Base-by-base conservation (phyloP, 1,140 invertebrate species). In the Nasonia vitripennis region DNA sequence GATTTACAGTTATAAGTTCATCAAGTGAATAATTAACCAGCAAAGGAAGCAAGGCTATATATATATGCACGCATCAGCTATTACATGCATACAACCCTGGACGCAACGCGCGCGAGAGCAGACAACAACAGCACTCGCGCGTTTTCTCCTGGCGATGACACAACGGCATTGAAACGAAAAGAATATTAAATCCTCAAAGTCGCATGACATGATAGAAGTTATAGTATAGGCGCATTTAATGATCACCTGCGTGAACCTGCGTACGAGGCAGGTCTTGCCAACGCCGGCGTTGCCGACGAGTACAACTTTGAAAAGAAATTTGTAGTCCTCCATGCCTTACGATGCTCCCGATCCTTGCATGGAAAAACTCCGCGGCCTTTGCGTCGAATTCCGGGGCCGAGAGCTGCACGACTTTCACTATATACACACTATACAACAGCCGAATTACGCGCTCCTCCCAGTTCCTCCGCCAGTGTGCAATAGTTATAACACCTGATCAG, bases 261-360 rank as follows among this genome's bases (percentile, higher is more conserved):
- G 95, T 74, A 99, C 97, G 74, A 99, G 94, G 94, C 98, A 98
- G 68, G 98, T 98, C 93, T 99, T 99, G 48, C 98, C 98, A 86
- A 99, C 98, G 55, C 98, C 98, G 88, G 98, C 97, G 95, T 99
- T 98, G 62, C 98, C 98, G 86, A 99, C 97, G 70, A 98, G 93
- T 78, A 99, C 98, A 88, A 99, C 98, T 96, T 99, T 99, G 93
- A 99, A 99, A 87, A 99, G 94, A 95, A 98, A 99, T 94, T 99
- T 99, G 93, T 99, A 99, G 94, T 99, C 98, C 94, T 99, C 98
- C 98, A 99, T 99, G 23, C 68, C 12, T 75, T 27, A 75, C 70
- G 7, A 78, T 68, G 17, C 68, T 31, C 5, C 41, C 51, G 27
- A 85, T 48, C 71, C 79, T 77, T 85, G 81, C 84, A 85, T 85